Percentiles rank a stretch among this genome's conserved stretches.
phyloP scores from a whole-genome alignment of 2,888 invertebrate species.

The Pilophorus perplexus region DNA sequence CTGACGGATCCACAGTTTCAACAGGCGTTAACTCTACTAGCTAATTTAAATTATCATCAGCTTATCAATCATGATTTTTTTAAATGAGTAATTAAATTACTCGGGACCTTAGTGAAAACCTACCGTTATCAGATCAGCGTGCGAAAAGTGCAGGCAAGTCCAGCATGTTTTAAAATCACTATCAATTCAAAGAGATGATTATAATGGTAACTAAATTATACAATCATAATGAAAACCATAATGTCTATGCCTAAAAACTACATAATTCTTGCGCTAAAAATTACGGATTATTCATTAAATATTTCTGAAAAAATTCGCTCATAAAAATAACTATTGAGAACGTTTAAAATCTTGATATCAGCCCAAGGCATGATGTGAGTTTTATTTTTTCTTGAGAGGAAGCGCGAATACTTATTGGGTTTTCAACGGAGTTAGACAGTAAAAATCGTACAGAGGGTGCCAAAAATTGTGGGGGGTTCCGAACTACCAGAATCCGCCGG shows the following conservation, averaged over 20 bases:
- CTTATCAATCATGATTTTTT: neutral
- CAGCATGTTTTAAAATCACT: too few species aligned
- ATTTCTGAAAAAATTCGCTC: neutral
- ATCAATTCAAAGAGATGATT: too few species aligned
- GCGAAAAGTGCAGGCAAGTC: neutral
- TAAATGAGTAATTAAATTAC: too few species aligned
- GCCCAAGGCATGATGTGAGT: slow-evolving; percentile 10
- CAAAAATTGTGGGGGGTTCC: too few species aligned
- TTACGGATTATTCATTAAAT: neutral
- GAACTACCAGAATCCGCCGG: slow-evolving; percentile 74
- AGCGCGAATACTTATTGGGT: slow-evolving; percentile 24
- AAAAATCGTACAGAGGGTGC: neutral
- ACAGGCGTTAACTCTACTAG: too few species aligned
- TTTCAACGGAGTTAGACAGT: neutral
- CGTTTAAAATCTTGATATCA: neutral
- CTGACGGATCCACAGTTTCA: too few species aligned
- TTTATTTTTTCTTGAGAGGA: slow-evolving; percentile 6
- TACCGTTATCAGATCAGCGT: neutral
- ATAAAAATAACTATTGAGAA: neutral
- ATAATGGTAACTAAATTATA: slow-evolving; percentile 1
- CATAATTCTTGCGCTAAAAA: neutral
- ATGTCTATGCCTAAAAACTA: neutral
- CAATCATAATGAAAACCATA: neutral
- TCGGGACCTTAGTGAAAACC: neutral
- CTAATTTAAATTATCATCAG: neutral